These are phyloP conservation scores for Oncorhynchus kisutch DNA, from an alignment of 2,113 vertebrate genomes.

Conservation along the genomic window DNA sequence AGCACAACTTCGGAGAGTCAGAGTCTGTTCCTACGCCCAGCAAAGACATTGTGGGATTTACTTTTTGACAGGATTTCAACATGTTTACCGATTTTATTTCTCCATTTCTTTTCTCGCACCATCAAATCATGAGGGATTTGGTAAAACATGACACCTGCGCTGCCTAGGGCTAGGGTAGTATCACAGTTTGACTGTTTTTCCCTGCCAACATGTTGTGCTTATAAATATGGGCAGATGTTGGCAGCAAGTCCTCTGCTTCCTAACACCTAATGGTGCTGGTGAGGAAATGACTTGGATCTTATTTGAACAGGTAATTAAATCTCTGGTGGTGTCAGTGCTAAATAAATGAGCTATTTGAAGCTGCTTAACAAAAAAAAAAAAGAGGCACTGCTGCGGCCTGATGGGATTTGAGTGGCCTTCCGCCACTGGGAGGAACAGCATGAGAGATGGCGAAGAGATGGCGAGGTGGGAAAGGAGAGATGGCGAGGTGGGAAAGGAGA, in stretches of 20 bases:
- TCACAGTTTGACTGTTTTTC: not conserved
- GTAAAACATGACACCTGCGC: not conserved
- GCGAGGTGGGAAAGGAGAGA: too few species aligned
- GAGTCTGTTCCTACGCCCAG: too few species aligned
- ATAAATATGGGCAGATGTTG: not conserved
- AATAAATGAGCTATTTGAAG: constrained; percentile 3
- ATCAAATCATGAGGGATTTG: not conserved
- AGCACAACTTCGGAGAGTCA: too few species aligned
- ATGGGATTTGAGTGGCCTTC: not conserved
- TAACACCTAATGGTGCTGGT: not conserved
- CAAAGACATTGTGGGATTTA: not conserved
- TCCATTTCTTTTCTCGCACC: not conserved
- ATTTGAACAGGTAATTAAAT: constrained; percentile 17
- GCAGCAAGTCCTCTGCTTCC: not conserved
- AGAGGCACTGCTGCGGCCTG: not conserved
- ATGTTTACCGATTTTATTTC: too few species aligned
- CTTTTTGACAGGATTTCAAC: not conserved
- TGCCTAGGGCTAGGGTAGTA: not conserved
- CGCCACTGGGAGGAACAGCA: not conserved
- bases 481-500: too few species aligned
- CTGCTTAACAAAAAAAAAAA: too few species aligned
- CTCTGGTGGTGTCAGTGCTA: constrained; percentile 1
- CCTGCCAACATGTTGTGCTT: not conserved
- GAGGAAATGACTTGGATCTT: not conserved
- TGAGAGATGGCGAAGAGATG: not conserved